Conservation (phyloP, 2,113 vertebrate genomes). For the Brachypodius melanocephalos region DNA sequence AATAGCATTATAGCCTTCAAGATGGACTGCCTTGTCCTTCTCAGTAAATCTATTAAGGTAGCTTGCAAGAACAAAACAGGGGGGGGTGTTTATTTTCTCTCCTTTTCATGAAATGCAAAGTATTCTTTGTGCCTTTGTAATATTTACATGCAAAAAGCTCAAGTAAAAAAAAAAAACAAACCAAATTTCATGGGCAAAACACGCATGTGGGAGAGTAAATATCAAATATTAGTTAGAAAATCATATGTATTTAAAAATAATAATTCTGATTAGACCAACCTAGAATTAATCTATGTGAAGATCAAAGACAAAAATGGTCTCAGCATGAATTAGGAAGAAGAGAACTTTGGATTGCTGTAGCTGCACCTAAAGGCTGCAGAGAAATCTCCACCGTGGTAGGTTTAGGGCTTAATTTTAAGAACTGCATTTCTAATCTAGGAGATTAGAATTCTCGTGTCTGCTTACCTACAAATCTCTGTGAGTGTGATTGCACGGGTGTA, state of each 20-base stretch:
- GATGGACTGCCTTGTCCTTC: conserved; percentile 58
- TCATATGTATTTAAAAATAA: not conserved
- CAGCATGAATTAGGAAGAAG: not conserved
- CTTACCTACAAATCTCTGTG: not conserved
- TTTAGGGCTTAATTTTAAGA: not conserved
- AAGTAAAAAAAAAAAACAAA: not conserved
- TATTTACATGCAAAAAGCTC: not conserved
- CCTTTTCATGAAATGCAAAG: conserved; percentile 27
- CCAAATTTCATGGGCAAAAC: not conserved
- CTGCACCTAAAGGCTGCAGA: not conserved
- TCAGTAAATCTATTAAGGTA: conserved; percentile 51
- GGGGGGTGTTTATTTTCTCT: not conserved
- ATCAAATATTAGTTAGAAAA: not conserved
- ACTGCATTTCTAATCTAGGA: not conserved
- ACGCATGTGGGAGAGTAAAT: not conserved
- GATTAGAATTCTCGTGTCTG: not conserved
- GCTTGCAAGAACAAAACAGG: conserved; percentile 7
- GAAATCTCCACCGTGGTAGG: not conserved
- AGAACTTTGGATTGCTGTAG: not conserved
- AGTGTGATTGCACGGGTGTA: not conserved
- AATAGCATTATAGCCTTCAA: conserved; percentile 64
- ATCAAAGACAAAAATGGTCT: not conserved
- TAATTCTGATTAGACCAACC: not conserved
- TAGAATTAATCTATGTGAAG: not conserved
- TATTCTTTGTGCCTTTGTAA: not conserved